phyloP scores from a whole-genome alignment of 2,113 vertebrate genomes.

The Passer montanus region DNA sequence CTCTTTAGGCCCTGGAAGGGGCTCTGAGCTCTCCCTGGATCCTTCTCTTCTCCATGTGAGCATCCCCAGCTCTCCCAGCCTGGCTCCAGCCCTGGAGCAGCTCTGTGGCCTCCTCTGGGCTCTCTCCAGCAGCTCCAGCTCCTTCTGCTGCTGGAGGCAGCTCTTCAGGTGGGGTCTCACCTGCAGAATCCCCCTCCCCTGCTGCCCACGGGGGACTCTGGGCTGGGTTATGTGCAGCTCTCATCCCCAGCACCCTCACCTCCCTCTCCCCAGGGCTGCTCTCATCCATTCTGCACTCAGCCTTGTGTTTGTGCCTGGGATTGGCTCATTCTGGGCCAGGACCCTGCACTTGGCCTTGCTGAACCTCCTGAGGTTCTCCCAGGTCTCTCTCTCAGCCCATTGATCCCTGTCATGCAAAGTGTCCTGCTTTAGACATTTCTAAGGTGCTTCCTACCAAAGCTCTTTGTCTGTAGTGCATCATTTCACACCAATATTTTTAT shows the following conservation, averaged over 20 bases:
- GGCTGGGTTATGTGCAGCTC: background rate
- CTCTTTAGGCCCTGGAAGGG: fast-evolving
- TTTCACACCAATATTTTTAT: constrained; percentile 58
- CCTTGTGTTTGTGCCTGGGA: no score
- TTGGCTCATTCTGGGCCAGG: background rate
- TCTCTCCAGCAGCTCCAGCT: fast-evolving
- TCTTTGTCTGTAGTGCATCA: constrained; percentile 1
- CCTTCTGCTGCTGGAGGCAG: fast-evolving
- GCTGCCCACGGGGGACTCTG: background rate
- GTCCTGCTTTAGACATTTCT: background rate
- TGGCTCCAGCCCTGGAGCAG: background rate
- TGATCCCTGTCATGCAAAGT: fast-evolving
- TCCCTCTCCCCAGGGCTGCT: background rate
- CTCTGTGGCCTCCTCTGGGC: fast-evolving
- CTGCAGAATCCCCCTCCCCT: background rate
- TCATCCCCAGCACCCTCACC: fast-evolving
- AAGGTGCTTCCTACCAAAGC: background rate
- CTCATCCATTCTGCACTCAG: background rate
- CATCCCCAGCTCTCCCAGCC: background rate
- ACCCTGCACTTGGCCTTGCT: background rate
- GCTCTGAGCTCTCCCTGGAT: background rate
- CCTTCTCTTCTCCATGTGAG: fast-evolving
- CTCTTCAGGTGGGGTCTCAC: background rate
- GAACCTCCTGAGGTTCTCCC: background rate
- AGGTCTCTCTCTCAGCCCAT: background rate